These are phyloP conservation scores for Protaetia brevitarsis DNA, from an alignment of 1,140 invertebrate genomes.

Conservation along the genomic window DNA sequence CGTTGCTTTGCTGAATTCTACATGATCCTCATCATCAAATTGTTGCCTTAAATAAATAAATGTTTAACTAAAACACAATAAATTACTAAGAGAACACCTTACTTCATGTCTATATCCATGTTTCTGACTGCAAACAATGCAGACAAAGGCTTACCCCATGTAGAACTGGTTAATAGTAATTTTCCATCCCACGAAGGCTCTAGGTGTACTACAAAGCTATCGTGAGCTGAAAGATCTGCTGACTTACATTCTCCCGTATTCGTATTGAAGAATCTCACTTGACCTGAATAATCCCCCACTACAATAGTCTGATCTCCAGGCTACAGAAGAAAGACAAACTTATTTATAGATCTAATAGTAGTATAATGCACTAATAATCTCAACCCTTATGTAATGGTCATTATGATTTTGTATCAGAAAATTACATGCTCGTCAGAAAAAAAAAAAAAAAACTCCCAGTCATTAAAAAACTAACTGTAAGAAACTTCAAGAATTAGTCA, in stretches of 20 bases:
- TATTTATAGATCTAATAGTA: background rate
- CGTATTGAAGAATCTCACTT: conserved; percentile 83
- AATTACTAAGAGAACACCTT: conserved; percentile 37
- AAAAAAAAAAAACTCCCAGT: too few relatives aligned
- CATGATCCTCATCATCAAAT: conserved; percentile 81
- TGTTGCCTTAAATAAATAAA: conserved; percentile 50
- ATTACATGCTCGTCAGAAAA: too few relatives aligned
- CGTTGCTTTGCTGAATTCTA: conserved; percentile 85
- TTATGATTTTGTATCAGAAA: too few relatives aligned
- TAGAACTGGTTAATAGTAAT: conserved; percentile 80
- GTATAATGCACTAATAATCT: too few relatives aligned
- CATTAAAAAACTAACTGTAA: too few relatives aligned
- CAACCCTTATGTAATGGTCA: too few relatives aligned
- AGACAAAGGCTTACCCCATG: conserved; percentile 78
- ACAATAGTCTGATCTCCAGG: conserved; percentile 77
- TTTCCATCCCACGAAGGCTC: conserved; percentile 70
- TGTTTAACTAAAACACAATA: background rate
- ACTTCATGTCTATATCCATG: conserved; percentile 73
- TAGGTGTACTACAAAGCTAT: conserved; percentile 78
- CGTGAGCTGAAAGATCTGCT: conserved; percentile 71
- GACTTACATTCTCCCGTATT: conserved; percentile 75
- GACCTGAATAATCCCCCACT: conserved; percentile 82
- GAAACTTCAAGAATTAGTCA: too few relatives aligned
- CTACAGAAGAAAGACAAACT: conserved; percentile 49
- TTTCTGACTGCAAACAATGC: conserved; percentile 80